phyloP scores from a whole-genome alignment of 2,888 invertebrate species.

The Drosophila heteroneura region DNA sequence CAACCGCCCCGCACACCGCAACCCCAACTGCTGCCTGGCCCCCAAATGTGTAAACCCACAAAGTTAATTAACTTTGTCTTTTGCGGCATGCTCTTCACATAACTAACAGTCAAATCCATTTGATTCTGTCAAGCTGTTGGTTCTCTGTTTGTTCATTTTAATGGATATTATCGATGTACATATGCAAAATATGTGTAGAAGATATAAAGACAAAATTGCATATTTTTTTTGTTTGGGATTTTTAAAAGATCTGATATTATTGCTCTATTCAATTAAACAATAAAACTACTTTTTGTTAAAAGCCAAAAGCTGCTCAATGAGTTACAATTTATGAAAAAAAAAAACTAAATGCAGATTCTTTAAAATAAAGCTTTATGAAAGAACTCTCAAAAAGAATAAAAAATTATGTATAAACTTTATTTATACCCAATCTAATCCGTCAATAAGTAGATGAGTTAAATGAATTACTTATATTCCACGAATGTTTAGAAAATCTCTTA shows the following conservation, averaged over 20 bases:
- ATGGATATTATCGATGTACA: neutral
- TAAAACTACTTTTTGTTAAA: too few relatives aligned
- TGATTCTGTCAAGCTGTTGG: conserved; percentile 26
- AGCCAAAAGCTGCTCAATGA: neutral
- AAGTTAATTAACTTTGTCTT: conserved; percentile 78
- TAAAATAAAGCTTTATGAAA: neutral
- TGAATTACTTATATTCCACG: neutral
- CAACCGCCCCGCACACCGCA: conserved; percentile 5
- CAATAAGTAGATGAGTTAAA: neutral
- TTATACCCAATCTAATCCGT: neutral
- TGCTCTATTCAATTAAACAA: neutral
- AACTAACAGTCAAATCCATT: conserved; percentile 17
- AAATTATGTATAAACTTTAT: neutral
- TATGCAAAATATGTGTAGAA: neutral
- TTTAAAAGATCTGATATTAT: neutral
- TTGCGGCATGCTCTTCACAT: conserved; percentile 38
- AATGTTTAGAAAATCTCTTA: neutral
- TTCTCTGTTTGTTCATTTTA: neutral
- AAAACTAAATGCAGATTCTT: neutral
- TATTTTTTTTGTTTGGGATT: neutral
- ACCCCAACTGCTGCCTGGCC: conserved; percentile 9
- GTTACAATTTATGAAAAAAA: neutral
- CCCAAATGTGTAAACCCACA: conserved; percentile 70
- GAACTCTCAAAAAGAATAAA: neutral
- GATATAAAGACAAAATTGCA: neutral